These are phyloP conservation scores for Gonocerus acuteangulatus DNA, from an alignment of 2,888 invertebrate species.

Conservation along the genomic window DNA sequence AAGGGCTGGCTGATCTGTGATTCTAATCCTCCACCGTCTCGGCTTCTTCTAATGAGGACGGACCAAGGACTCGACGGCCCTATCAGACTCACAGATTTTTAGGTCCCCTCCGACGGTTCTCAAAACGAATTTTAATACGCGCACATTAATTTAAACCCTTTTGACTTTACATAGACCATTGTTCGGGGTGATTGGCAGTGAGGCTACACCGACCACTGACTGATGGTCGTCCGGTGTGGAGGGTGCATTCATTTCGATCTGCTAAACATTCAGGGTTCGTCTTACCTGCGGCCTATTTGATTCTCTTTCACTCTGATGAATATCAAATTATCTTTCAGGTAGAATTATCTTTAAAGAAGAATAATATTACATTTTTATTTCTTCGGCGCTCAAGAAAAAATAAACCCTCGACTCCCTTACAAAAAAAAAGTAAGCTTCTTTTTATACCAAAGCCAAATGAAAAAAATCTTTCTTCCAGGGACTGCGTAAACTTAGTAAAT, in stretches of 20 bases:
- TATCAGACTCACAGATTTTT: constrained; percentile 25
- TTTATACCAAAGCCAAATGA: too few species aligned
- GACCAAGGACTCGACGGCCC: not conserved
- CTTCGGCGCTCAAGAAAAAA: too few species aligned
- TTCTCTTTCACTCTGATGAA: too few species aligned
- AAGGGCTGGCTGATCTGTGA: constrained; percentile 24
- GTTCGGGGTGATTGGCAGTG: constrained; percentile 7
- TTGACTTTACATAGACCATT: constrained; percentile 11
- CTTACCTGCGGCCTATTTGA: not conserved
- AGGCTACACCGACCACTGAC: not conserved
- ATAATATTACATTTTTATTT: too few species aligned
- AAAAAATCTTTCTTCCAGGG: too few species aligned
- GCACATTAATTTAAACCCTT: constrained; percentile 25
- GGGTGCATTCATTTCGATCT: not conserved
- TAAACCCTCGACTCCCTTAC: too few species aligned
- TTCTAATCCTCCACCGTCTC: constrained; percentile 11
- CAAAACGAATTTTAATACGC: constrained; percentile 20
- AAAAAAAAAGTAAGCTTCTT: too few species aligned
- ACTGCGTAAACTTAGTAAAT: too few species aligned
- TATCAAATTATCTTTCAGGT: too few species aligned
- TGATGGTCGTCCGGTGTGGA: not conserved
- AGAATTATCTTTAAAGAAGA: too few species aligned
- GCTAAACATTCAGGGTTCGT: not conserved
- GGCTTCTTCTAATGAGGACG: constrained; percentile 10
- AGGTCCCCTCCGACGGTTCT: not conserved